Evolutionary conservation across 2,888 invertebrate genomes (phyloP), one percentile per base, ranked within the genome.

Genomic region (Laspeyria flexula): DNA sequence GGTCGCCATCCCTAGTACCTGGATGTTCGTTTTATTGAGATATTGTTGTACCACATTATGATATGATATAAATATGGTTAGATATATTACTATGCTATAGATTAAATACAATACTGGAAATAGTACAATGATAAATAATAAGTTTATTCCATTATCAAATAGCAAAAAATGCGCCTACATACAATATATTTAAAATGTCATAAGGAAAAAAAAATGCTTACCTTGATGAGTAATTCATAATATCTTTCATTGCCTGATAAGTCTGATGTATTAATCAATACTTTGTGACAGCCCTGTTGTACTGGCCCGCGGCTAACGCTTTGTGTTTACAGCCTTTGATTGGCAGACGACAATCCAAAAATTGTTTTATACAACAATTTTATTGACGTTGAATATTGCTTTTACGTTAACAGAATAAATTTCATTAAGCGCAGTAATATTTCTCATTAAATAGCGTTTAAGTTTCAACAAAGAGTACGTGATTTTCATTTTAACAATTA

Each of bases 311-410:
- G 71, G 79, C 75, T 47, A 56, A 49, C 62, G 55, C 81, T 83
- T 83, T 82, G 78, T 75, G n/a, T n/a, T n/a, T n/a, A 56, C 47
- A 43, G 34, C 66, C 38, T 64, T 71, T 83, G 81, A 84, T 83
- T 83, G 82, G 73, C 81, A 83, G 73, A 80, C 70, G 76, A 78
- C 75, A 77, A 76, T 72, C 66, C 71, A 69, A 74, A 79, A 80
- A 76, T 75, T 67, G 60, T 71, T 75, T 66, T 65, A 71, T 61
- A 71, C 65, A 73, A 68, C 65, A 61, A 69, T 60, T 71, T 69
- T 67, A 65, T 63, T 73, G 65, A 67, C 61, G 58, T 55, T 43
- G 41, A 51, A 59, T 55, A 50, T 58, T 53, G 27, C 53, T 56
- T 39, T 62, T 56, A 42, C 40, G 43, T 52, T 51, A 27, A 38